Conservation (phyloP, 2,888 invertebrate genomes). For the Lepidonotus clava region DNA sequence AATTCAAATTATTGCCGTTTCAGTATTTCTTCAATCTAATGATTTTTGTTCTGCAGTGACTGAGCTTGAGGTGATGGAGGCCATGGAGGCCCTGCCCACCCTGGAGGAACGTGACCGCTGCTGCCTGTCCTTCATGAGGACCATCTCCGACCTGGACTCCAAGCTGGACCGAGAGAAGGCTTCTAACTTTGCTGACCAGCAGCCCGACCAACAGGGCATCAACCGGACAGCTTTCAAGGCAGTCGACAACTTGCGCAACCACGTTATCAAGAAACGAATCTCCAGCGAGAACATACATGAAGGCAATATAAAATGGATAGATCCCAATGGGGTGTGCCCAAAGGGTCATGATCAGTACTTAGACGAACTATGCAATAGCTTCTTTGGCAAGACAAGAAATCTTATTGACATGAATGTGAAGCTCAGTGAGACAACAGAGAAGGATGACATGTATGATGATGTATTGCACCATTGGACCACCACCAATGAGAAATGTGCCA, state of each 20-base stretch:
- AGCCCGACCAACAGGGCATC: slow-evolving; percentile 60
- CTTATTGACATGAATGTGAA: slow-evolving; percentile 68
- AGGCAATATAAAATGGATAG: slow-evolving; percentile 67
- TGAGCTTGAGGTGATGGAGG: slow-evolving; percentile 28
- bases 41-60: not conserved
- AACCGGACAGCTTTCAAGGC: slow-evolving; percentile 67
- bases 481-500: slow-evolving; percentile 62
- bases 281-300: slow-evolving; percentile 57
- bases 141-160: slow-evolving; percentile 52
- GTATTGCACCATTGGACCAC: slow-evolving; percentile 69
- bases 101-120: not conserved
- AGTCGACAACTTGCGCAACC: slow-evolving; percentile 66
- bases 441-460: slow-evolving; percentile 69
- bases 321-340: slow-evolving; percentile 67
- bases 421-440: slow-evolving; percentile 59
- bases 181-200: slow-evolving; percentile 69
- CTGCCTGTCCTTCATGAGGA: slow-evolving; percentile 57
- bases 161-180: slow-evolving; percentile 49
- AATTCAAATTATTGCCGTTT: too few relatives aligned
- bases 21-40: not conserved
- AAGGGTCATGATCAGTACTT: slow-evolving; percentile 69
- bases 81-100: not conserved
- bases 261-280: slow-evolving; percentile 59
- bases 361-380: slow-evolving; percentile 65
- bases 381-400: slow-evolving; percentile 66